These are phyloP conservation scores for Cyprinodon brontotheroides DNA, from an alignment of 2,113 vertebrate genomes.

Conservation along the genomic window DNA sequence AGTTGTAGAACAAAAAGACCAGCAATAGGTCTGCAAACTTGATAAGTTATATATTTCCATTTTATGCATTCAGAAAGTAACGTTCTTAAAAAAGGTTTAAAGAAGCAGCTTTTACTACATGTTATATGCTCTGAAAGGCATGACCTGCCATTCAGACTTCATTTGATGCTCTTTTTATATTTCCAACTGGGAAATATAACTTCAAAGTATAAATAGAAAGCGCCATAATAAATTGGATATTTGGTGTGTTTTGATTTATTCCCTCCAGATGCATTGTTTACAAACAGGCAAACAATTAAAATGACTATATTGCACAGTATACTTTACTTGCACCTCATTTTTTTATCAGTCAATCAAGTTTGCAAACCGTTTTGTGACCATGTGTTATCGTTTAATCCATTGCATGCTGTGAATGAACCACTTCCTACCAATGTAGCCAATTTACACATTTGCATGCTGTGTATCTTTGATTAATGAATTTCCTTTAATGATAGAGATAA, in stretches of 20 bases:
- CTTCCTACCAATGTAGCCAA: not conserved
- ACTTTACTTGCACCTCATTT: not conserved
- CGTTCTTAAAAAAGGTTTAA: not conserved
- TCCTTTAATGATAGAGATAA: not conserved
- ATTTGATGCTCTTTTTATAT: too few relatives aligned
- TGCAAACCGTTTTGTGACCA: not conserved
- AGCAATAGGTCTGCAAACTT: not conserved
- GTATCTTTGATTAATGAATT: too few relatives aligned
- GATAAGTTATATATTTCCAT: not conserved
- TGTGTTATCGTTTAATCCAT: not conserved
- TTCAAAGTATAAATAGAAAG: not conserved
- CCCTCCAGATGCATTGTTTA: not conserved
- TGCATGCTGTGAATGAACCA: too few relatives aligned
- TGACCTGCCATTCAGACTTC: too few relatives aligned
- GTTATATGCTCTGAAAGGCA: too few relatives aligned
- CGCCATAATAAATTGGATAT: not conserved
- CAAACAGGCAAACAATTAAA: not conserved
- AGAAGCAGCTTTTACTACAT: not conserved
- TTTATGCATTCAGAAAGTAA: not conserved
- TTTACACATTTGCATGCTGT: not conserved
- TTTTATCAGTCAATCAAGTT: not conserved
- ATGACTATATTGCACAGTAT: not conserved
- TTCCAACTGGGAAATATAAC: not conserved
- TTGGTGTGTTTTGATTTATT: not conserved
- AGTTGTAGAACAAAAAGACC: not conserved